These are phyloP conservation scores for Corythoichthys haematopterus DNA, from an alignment of 2,113 vertebrate species.

Conservation along the genomic window DNA sequence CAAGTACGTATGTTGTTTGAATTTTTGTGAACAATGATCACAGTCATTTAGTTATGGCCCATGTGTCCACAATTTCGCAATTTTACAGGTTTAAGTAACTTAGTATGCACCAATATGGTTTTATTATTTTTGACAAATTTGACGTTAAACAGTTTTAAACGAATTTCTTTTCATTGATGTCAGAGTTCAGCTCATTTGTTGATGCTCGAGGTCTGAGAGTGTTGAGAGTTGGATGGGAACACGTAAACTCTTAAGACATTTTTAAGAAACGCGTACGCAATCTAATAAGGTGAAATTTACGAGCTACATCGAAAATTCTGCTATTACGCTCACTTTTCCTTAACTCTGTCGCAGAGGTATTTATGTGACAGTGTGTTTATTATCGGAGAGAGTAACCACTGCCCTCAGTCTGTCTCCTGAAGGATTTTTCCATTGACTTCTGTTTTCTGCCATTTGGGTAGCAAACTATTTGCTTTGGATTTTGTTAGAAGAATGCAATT, in stretches of 20 bases:
- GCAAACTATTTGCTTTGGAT: slow-evolving; percentile 2
- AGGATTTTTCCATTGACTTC: background rate
- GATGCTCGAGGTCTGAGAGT: background rate
- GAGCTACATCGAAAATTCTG: background rate
- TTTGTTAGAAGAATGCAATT: slow-evolving; percentile 17
- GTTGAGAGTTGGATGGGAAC: background rate
- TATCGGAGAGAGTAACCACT: background rate
- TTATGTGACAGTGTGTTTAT: background rate
- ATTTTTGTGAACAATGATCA: background rate
- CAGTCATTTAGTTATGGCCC: background rate
- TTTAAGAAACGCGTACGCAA: background rate
- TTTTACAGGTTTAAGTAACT: background rate
- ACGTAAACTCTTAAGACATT: background rate
- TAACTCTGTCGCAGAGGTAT: background rate
- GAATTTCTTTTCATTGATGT: slow-evolving; percentile 18
- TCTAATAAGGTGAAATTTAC: background rate
- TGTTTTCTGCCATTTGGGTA: background rate
- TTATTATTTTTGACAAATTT: slow-evolving; percentile 1
- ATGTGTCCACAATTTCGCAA: background rate
- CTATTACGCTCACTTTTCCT: background rate
- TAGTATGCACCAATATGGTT: background rate
- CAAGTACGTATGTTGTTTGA: background rate
- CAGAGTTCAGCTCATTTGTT: background rate
- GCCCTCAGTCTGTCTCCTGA: background rate
- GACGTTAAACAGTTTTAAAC: background rate